Base-by-base conservation (phyloP, 1,140 invertebrate species). In the Bombus consobrinus region DNA sequence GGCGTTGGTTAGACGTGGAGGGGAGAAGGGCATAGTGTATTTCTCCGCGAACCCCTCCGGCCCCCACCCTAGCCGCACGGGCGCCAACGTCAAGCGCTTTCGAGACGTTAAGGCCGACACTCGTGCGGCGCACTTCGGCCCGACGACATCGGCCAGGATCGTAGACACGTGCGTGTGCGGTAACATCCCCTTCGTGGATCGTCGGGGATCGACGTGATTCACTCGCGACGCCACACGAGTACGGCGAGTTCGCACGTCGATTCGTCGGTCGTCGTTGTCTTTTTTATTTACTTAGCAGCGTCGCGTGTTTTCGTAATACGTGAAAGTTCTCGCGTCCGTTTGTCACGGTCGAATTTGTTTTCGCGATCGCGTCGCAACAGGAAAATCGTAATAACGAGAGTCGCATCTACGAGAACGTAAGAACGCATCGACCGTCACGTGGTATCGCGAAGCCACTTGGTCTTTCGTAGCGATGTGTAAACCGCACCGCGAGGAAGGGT, bases 101-200 rank as follows among this genome's bases (percentile, higher is more conserved):
- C 90, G 90, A 93, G 90, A 92, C 92, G 90, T 92, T 91, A 92
- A 93, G 92, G 91, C 93, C 93, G 93, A 93, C 93, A 94, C 92
- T 94, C 93, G 93, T 91, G 93, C 92, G 92, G 93, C 90, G 93
- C 89, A 93, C 90, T 90, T 92, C 92, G 89, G 88, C 92, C 91
- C 91, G 93, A 92, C 91, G 91, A 92, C 93, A 93, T 94, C 93
- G 92, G 43, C 37, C 39, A 78, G 41, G 25, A 25, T 66, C 82
- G 57, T 74, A 34, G 72, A 75, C 79, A 82, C 75, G 87, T 85
- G 89, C 87, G 87, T 76, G 85, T 53, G 28, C 66, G 53, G 37
- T 39, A 87, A 15, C 68, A 64, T 25, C 64, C 62, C 34, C 37
- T 34, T 25, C 28, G 22, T 77, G 15, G 32, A 71, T 62, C 68